Conservation (phyloP, 2,797 vertebrate species). For the Microctenopoma stevenorrisi region DNA sequence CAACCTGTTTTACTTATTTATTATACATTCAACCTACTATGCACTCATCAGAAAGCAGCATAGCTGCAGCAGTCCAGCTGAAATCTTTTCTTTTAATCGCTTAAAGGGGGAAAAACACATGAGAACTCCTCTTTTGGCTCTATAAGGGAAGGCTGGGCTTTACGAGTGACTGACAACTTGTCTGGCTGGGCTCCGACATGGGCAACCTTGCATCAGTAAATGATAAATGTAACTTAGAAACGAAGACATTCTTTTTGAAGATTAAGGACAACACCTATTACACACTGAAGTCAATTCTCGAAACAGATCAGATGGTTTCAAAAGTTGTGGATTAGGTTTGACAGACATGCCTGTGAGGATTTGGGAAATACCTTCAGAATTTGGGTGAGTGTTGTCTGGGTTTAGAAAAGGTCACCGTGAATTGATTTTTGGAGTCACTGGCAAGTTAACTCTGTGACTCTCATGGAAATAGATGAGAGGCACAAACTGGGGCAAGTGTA, state of each 20-base stretch:
- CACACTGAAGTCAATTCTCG: not conserved
- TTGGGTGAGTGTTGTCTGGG: not conserved
- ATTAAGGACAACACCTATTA: not conserved
- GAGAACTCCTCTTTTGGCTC: not conserved
- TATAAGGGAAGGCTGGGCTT: not conserved
- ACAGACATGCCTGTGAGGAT: not conserved
- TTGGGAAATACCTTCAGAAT: not conserved
- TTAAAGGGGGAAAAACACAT: not conserved
- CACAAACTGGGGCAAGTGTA: no score
- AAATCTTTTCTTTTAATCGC: not conserved
- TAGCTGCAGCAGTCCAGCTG: not conserved
- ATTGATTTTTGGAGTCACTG: not conserved
- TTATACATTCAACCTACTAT: not conserved
- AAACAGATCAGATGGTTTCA: not conserved
- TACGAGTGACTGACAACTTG: not conserved
- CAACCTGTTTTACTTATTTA: not conserved
- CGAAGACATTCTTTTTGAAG: not conserved
- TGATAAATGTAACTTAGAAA: not conserved
- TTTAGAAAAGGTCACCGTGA: not conserved
- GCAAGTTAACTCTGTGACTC: not conserved
- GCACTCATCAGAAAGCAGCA: not conserved
- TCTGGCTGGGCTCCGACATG: not conserved
- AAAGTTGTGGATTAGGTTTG: not conserved
- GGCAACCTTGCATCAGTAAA: not conserved
- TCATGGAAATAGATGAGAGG: no score